These are phyloP conservation scores for Nylanderia fulva DNA, from an alignment of 1,140 invertebrate species.

Conservation along the genomic window DNA sequence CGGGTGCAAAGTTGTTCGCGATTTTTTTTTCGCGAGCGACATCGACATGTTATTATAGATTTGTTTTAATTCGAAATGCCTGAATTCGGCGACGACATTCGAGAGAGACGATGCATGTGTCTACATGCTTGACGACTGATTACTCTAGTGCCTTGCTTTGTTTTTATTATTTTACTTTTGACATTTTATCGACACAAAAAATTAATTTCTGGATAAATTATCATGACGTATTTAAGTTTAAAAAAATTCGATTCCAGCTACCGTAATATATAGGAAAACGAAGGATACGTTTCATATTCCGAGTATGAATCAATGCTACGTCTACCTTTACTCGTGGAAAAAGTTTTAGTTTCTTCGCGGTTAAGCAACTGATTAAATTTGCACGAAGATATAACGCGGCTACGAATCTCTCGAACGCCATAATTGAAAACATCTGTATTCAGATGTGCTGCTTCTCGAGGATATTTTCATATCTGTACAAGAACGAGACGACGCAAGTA, in stretches of 20 bases:
- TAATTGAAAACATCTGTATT: not conserved
- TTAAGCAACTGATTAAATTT: slow-evolving; percentile 25
- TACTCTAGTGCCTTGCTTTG: slow-evolving; percentile 8
- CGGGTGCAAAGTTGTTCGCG: slow-evolving; percentile 2
- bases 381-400: slow-evolving; percentile 6
- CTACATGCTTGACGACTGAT: slow-evolving; percentile 15
- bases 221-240: not conserved
- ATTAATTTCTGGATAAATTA: not conserved
- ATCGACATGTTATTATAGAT: slow-evolving; percentile 14
- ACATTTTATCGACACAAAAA: not conserved
- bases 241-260: not conserved
- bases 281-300: not conserved
- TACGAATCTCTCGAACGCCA: slow-evolving; percentile 38
- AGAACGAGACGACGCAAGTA: slow-evolving; percentile 1
- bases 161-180: not conserved
- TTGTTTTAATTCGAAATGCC: slow-evolving; percentile 16
- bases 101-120: not conserved
- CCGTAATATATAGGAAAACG: not conserved
- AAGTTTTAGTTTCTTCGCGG: not conserved
- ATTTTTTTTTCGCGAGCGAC: slow-evolving; percentile 11
- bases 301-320: not conserved
- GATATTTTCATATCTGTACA: not conserved
- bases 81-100: slow-evolving; percentile 12
- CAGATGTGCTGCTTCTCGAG: not conserved
- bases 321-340: not conserved